A percentile compares a stretch with the other conserved stretches of the same genome.
Conservation (phyloP, 2,797 vertebrate genomes). For the Schizopygopsis malacanthus region DNA sequence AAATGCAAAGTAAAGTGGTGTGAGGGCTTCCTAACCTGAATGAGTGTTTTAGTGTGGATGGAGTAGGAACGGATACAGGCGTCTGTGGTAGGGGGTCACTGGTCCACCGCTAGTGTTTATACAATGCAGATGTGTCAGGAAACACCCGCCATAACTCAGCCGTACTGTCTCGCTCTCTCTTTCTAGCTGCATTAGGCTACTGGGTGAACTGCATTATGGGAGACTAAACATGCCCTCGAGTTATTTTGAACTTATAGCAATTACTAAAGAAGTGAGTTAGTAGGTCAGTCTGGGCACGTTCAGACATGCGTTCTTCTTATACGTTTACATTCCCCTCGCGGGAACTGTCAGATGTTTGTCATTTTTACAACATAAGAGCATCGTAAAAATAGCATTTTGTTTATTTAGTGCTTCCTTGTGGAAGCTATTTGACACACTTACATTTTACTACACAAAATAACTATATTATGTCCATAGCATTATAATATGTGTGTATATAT, state of each 20-base stretch:
- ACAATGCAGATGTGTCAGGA: conserved; percentile 61
- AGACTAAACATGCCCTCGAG: conserved; percentile 37
- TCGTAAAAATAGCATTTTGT: conserved; percentile 1
- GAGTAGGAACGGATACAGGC: conserved; percentile 45
- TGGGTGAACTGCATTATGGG: conserved; percentile 40
- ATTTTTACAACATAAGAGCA: background rate
- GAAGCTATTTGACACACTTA: conserved; percentile 13
- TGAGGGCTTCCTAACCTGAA: conserved; percentile 49
- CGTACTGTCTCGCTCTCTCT: conserved; percentile 45
- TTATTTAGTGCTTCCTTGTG: background rate
- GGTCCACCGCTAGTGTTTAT: conserved; percentile 58
- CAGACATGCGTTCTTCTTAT: conserved; percentile 26
- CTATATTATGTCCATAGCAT: background rate
- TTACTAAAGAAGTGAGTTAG: conserved; percentile 31
- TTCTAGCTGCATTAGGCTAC: conserved; percentile 49
- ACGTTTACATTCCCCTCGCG: conserved; percentile 8
- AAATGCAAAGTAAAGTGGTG: conserved; percentile 57
- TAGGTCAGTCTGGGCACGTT: conserved; percentile 31
- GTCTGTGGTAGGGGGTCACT: conserved; percentile 45
- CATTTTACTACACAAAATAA: background rate
- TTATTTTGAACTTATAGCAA: conserved; percentile 32
- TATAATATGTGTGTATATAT: background rate
- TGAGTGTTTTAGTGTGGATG: conserved; percentile 41
- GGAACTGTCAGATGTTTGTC: conserved; percentile 16
- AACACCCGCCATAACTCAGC: conserved; percentile 51